phyloP scores from a whole-genome alignment of 1,140 invertebrate species.

The Solenopsis invicta region DNA sequence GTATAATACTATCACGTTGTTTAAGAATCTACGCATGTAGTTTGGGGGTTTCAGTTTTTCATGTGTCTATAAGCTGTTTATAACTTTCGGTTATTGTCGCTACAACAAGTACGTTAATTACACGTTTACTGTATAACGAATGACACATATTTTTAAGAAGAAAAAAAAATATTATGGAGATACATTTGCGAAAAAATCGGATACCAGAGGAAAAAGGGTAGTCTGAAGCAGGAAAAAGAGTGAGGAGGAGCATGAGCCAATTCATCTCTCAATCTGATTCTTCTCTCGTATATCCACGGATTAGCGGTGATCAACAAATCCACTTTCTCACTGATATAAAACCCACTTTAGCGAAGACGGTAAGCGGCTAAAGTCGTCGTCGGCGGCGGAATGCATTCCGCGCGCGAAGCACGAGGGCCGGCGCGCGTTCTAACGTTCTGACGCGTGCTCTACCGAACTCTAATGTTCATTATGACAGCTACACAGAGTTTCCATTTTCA shows the following conservation, averaged over 20 bases:
- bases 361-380: constrained; percentile 31
- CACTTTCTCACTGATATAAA: constrained; percentile 57
- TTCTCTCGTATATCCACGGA: constrained; percentile 29
- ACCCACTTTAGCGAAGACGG: constrained; percentile 46
- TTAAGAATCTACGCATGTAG: not conserved
- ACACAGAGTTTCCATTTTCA: constrained; percentile 84
- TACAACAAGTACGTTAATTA: not conserved
- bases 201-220: not conserved
- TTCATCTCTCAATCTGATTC: not conserved
- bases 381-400: constrained; percentile 63
- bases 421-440: constrained; percentile 41
- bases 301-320: constrained; percentile 62
- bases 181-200: not conserved
- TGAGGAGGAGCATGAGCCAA: not conserved
- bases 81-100: not conserved
- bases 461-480: constrained; percentile 83
- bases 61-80: not conserved
- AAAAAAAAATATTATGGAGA: not conserved
- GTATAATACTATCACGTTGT: not conserved
- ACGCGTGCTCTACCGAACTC: constrained; percentile 54
- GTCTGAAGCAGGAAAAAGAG: not conserved
- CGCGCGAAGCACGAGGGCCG: constrained; percentile 53
- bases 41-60: not conserved
- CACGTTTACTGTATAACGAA: not conserved
- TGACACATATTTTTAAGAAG: not conserved